A percentile compares a stretch with the other conserved stretches of the same genome.
Conservation (phyloP, 2,797 vertebrate genomes). For the Crypturellus tataupa region DNA sequence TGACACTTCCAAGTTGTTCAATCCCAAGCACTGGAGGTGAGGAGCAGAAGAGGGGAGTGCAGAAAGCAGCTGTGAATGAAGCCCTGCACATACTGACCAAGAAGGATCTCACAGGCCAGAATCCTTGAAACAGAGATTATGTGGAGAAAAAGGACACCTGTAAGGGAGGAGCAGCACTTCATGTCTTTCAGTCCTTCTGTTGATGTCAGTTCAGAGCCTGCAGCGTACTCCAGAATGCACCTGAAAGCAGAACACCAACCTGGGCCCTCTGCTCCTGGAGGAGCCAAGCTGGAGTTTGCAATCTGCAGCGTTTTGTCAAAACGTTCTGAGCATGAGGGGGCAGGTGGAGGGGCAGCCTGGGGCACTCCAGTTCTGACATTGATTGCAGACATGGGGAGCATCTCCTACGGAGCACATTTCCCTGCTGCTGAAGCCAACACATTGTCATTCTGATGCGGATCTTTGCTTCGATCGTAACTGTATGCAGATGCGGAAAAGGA, state of each 20-base stretch:
- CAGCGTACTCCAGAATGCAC: neutral
- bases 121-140: neutral
- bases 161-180: slow-evolving; percentile 15
- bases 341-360: neutral
- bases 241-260: slow-evolving; percentile 47
- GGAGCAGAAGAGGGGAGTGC: neutral
- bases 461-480: neutral
- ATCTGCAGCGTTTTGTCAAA: neutral
- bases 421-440: neutral
- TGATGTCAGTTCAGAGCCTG: neutral
- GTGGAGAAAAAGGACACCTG: neutral
- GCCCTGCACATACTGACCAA: accelerated
- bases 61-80: neutral
- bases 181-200: slow-evolving; percentile 19
- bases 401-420: neutral
- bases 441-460: neutral
- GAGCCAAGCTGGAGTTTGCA: neutral
- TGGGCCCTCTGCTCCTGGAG: slow-evolving; percentile 18
- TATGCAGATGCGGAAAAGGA: neutral
- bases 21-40: accelerated
- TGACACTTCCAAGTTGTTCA: accelerated
- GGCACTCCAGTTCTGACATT: neutral
- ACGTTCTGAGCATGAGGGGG: neutral
- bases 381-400: neutral
- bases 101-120: neutral